A percentile compares a stretch with the other conserved stretches of the same genome.
These are phyloP conservation scores for Poecile montanus DNA, from an alignment of 2,797 vertebrate species.

Conservation along the genomic window DNA sequence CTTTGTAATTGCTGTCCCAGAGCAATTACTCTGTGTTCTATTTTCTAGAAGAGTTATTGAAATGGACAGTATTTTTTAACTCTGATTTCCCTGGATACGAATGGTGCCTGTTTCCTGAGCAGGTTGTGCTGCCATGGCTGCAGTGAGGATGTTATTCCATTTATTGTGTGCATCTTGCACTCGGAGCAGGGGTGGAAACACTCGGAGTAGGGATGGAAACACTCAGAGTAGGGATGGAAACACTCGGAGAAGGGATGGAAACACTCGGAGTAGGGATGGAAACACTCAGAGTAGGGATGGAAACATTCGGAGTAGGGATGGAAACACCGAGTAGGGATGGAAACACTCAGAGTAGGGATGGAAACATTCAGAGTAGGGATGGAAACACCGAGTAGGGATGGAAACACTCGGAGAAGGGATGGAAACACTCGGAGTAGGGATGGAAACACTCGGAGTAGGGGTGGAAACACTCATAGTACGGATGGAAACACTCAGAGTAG, in stretches of 20 bases:
- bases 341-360: not conserved
- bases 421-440: accelerated
- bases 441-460: not conserved
- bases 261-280: accelerated
- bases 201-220: not conserved
- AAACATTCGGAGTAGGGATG: not conserved
- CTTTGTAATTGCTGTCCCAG: not conserved
- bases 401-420: accelerated
- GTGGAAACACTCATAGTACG: accelerated
- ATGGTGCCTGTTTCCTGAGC: not conserved
- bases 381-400: not conserved
- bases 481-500: not conserved
- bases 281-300: accelerated
- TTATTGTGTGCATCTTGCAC: not conserved
- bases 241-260: not conserved
- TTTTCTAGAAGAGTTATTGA: not conserved
- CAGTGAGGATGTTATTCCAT: accelerated
- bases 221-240: not conserved
- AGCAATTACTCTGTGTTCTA: not conserved
- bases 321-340: not conserved
- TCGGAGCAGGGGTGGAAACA: accelerated
- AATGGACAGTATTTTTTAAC: accelerated
- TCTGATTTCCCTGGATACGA: not conserved
- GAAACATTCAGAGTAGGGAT: not conserved
- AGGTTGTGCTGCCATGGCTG: not conserved